phyloP scores from a whole-genome alignment of 2,888 invertebrate species.

The Pegoplata infirma region DNA sequence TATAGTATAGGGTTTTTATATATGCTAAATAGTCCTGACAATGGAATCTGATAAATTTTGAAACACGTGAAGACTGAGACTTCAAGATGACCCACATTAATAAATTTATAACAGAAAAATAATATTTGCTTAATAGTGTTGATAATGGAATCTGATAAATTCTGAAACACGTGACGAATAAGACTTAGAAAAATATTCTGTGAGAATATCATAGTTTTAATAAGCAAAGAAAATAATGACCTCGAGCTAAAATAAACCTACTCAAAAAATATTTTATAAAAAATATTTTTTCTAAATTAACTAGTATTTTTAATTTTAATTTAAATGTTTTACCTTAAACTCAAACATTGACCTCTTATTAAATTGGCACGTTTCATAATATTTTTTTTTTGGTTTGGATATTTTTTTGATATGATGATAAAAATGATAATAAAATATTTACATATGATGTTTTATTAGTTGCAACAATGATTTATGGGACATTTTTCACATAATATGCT shows the following conservation, averaged over 20 bases:
- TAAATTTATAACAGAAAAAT: not conserved
- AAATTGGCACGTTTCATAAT: slow-evolving; percentile 70
- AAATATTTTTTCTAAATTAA: not conserved
- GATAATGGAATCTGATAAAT: no score
- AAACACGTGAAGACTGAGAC: no score
- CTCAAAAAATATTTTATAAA: not conserved
- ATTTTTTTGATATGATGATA: slow-evolving; percentile 1
- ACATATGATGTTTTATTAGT: slow-evolving; percentile 14
- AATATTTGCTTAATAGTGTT: no score
- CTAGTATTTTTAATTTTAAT: not conserved
- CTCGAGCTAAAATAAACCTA: no score
- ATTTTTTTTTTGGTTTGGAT: not conserved
- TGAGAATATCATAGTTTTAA: no score
- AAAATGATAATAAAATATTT: slow-evolving; percentile 35
- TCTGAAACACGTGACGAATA: no score
- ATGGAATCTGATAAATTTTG: no score
- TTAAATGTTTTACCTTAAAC: slow-evolving; percentile 70
- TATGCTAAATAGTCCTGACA: no score
- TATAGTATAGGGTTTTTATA: no score
- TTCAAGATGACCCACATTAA: no score
- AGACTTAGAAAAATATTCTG: no score
- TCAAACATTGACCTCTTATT: slow-evolving; percentile 75
- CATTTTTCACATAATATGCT: not conserved
- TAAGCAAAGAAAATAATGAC: no score
- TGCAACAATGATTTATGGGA: slow-evolving; percentile 16